Conservation (phyloP, 2,797 vertebrate genomes). For the Monodelphis domestica region DNA sequence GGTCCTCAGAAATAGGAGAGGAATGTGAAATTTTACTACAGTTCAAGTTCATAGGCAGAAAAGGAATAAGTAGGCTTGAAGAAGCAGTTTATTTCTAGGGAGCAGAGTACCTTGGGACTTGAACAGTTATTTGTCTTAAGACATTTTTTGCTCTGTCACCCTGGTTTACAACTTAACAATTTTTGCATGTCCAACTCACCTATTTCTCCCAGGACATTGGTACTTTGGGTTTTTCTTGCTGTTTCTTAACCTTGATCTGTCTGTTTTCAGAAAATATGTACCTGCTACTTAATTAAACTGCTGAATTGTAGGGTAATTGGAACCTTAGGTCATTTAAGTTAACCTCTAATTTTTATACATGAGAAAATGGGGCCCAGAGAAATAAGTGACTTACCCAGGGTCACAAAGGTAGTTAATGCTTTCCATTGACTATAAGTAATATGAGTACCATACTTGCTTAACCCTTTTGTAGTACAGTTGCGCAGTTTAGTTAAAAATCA, state of each 20-base stretch:
- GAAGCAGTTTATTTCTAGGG: too few species aligned
- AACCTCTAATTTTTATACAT: neutral
- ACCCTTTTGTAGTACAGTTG: neutral
- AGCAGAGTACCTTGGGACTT: neutral
- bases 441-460: neutral
- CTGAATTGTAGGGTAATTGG: neutral
- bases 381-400: neutral
- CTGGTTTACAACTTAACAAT: neutral
- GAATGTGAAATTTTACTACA: neutral
- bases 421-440: neutral
- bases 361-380: neutral
- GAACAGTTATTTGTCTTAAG: neutral
- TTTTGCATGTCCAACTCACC: neutral
- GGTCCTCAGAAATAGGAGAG: neutral
- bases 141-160: neutral
- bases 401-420: neutral
- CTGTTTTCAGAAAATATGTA: conserved; percentile 44
- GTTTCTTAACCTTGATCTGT: conserved; percentile 30
- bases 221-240: neutral
- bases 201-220: neutral
- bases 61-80: neutral
- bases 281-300: neutral
- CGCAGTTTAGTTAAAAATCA: conserved; percentile 21
- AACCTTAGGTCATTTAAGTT: neutral
- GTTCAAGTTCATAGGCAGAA: neutral